Base-by-base conservation (phyloP, 2,113 vertebrate genomes). In the Procapra przewalskii region DNA sequence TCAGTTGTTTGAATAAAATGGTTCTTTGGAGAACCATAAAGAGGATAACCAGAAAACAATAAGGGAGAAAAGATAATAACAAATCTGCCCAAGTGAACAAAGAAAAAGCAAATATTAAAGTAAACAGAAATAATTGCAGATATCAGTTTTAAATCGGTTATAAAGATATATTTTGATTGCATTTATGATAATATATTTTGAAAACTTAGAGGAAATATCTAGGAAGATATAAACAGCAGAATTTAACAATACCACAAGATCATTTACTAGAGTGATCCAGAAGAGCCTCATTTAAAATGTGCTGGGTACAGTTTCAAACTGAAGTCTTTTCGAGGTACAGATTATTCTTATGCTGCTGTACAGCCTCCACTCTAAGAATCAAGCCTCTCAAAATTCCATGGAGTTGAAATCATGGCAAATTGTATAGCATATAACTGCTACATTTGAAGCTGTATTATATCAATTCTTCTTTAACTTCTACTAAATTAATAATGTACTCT, bases 401-500 rank as follows among this genome's bases (percentile, higher is more conserved):
- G 27, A 75, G 33, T 21, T 71, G 14, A 80, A 86, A 71, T 82
- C 17, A 88, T 75, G 33, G 71, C 31, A 93, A 17, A 40, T 31
- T 43, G 29, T 19, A 16, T 15, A 57, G 64, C 52, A 84, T 43
- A 33, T 33, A 94, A 54, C 52, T 25, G 33, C 52, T 19, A 64
- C 27, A 89, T 87, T 54, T 86, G 55, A 50, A 52, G 27, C 25
- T 31, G 5, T 55, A 25, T 59, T 84, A 14, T 85, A 90, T 59
- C 29, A 21, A 43, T 67, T 71, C 91, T 67, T 71, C 91, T 90
- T 93, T 83, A 71, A 57, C 10, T 67, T 77, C 27, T 88, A 36
- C 64, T 88, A 92, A 90, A 55, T 90, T 85, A 97, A 80, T 75
- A 95, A 77, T 85, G 25, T 2, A 33, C 16, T 80, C 60, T 96